These are phyloP conservation scores for Leptinotarsa tumamoca DNA, from an alignment of 2,888 invertebrate genomes.

Conservation along the genomic window DNA sequence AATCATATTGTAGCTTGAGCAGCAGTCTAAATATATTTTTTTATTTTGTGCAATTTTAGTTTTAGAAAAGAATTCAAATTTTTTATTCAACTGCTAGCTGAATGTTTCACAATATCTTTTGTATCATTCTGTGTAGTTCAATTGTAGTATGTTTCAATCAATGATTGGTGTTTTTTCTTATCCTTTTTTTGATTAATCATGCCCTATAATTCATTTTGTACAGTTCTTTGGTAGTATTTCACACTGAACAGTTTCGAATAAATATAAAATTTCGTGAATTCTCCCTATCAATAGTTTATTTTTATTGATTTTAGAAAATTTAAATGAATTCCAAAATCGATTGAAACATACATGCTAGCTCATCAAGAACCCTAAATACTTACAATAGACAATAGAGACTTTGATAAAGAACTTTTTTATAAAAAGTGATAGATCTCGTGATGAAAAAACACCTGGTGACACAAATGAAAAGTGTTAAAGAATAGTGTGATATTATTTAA, in stretches of 20 bases:
- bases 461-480: conserved; percentile 62
- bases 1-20: conserved; percentile 24
- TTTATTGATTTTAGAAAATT: too few relatives aligned
- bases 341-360: conserved; percentile 31
- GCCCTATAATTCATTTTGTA: too few relatives aligned
- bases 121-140: background rate
- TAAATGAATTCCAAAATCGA: background rate
- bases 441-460: conserved; percentile 63
- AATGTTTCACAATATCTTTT: background rate
- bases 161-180: background rate
- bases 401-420: conserved; percentile 37
- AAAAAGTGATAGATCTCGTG: conserved; percentile 64
- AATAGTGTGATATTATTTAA: conserved; percentile 68
- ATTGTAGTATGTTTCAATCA: background rate
- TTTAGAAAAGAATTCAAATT: conserved; percentile 34
- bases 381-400: conserved; percentile 34
- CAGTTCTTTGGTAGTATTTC: background rate
- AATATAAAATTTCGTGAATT: background rate
- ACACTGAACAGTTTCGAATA: background rate
- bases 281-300: too few relatives aligned
- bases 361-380: conserved; percentile 35
- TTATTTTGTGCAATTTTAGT: conserved; percentile 47
- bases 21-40: conserved; percentile 40
- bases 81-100: conserved; percentile 25
- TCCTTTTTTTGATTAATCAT: background rate